Evolutionary conservation across 2,888 invertebrate species (phyloP), one percentile per base, ranked within the genome.

Genomic region (Bugulina stolonifera): DNA sequence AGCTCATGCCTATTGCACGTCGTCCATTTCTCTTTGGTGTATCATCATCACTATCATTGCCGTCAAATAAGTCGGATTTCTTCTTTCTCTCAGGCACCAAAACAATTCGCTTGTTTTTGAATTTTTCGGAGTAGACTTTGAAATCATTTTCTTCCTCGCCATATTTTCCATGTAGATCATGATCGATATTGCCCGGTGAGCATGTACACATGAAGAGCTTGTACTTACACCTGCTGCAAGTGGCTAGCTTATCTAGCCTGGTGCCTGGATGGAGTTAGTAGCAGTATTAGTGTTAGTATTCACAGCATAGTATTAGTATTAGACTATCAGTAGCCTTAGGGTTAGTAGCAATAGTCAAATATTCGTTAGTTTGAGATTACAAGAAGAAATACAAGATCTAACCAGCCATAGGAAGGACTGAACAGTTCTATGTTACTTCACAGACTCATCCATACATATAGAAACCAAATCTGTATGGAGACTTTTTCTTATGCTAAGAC

Each of bases 161-260:
- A n/a, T 64, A 64, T 34, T 64, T 64, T 27, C 64, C 64, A 27
- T 10, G n/a, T 10, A 64, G 32, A 32, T 64, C 64, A 64, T 32
- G 27, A 27, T 64, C 64, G 14, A 64, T 3, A 27, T 10, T 10
- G 34, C 29, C 22, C 3, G 35, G 10, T 18, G 70, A 43, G 52
- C 70, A 70, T 54, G 70, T 35, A 25, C 70, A 70, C 70, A 70
- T 54, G 52, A n/a, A 25, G 23, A 70, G 70, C 18, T 54, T 43
- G 23, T 70, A 70, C 52, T 54, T 54, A 54, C 70, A 70, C 29
- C 23, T 70, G 70, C 23, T 22, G 70, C 70, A 70, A 5, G 70
- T 70, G 27, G 22, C 27, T 32, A 70, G 70, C 52, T 64, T 27
- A 29, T 64, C 64, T 18, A 64, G 64, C 27, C 64, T 64, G 27